Evolutionary conservation across 92 coral and sea anemone genomes (phyloP), one percentile per base, ranked within the genome.

Genomic region (Actinernus sp.): DNA sequence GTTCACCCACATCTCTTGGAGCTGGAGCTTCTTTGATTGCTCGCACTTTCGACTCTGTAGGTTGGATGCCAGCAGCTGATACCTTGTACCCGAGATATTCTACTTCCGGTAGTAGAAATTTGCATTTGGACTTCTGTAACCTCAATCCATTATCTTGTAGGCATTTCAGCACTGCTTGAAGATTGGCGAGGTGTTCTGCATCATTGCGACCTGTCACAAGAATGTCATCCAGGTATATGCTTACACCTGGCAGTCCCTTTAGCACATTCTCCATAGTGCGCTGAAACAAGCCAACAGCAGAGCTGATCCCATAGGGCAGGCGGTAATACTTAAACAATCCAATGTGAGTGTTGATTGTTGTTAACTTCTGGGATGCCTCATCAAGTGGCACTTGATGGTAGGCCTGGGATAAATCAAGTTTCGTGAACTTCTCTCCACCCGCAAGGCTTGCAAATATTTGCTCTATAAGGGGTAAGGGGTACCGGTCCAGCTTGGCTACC

Each of bases 321-420:
- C 68, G 59, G 60, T 53, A 60, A 48, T 83, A 75, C 2, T 67
- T 67, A 58, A 59, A 83, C 36, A 74, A 24, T 0, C 79, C 79
- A 18, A 57, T 58, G 49, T 82, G 83, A 27, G 69, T 74, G 60
- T 75, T 73, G n/a, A 73, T 67, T 3, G 81, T 74, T 23, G 58
- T 66, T 19, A 47, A 31, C 7, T 26, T 3, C 24, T 63, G 63
- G 61, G 30, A 23, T 44, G 55, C 55, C 17, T 23, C 26, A 40
- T 46, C 59, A 8, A 73, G 32, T 24, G 52, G 48, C 45, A 78
- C 45, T 41, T 78, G 85, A 23, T 68, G 71, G 43, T 68, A 65
- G 14, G 76, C 68, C 19, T 67, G 61, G n/a, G 69, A 77, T 20
- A 78, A 37, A 55, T 74, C 64, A 47, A 63, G 56, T 65, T 63